Conservation (phyloP, 2,797 vertebrate genomes). For the Coregonus ussuriensis region DNA sequence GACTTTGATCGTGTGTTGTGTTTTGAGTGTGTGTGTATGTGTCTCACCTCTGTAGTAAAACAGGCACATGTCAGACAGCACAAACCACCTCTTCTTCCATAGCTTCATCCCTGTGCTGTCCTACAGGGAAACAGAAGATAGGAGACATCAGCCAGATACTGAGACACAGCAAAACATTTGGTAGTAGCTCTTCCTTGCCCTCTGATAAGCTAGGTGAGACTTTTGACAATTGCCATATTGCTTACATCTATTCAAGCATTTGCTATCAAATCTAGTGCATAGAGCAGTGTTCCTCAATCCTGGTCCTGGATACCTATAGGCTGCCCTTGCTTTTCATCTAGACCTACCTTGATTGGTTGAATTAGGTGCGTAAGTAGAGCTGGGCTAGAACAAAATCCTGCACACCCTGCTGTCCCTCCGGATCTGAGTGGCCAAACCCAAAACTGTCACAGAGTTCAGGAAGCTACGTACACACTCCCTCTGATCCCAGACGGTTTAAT, state of each 20-base stretch:
- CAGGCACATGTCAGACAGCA: conserved; percentile 94
- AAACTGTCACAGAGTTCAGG: neutral
- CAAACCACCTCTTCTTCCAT: conserved; percentile 99
- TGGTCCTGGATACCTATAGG: no score
- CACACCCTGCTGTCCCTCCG: no score
- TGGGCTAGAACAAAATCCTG: no score
- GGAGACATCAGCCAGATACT: neutral
- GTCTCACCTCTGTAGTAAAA: conserved; percentile 93
- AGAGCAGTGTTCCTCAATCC: no score
- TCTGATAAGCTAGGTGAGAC: neutral
- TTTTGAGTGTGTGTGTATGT: conserved; percentile 15
- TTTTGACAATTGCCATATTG: neutral
- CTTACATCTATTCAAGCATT: neutral
- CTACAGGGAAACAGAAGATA: neutral
- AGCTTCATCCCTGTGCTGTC: conserved; percentile 98
- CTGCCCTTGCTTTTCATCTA: no score
- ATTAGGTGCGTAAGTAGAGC: no score
- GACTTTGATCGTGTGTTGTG: neutral
- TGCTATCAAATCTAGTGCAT: neutral
- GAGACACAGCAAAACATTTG: neutral
- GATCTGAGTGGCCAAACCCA: neutral
- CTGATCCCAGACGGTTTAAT: conserved; percentile 38
- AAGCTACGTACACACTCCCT: neutral
- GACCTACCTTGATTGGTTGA: no score
- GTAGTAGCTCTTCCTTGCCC: neutral